These are phyloP conservation scores for Helarctos malayanus DNA, from an alignment of 2,797 vertebrate species.

Conservation along the genomic window DNA sequence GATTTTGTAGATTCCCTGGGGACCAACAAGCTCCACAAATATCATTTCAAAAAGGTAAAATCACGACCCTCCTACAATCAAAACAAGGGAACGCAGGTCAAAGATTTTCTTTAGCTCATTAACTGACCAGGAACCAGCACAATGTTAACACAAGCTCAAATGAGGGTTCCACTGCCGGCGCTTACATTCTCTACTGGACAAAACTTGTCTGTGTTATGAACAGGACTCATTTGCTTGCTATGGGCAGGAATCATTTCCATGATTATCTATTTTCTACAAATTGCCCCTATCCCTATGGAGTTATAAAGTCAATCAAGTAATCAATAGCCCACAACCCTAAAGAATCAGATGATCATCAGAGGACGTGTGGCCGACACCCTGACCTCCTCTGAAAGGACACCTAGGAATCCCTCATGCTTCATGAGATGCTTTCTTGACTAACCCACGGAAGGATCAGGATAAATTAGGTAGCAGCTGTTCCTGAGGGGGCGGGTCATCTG, in stretches of 20 bases:
- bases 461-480: not conserved
- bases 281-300: not conserved
- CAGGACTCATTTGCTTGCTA: not conserved
- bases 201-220: not conserved
- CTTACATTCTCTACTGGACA: not conserved
- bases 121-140: not conserved
- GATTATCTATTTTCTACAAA: not conserved
- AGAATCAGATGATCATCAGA: not conserved
- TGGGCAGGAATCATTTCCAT: not conserved
- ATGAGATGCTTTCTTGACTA: not conserved
- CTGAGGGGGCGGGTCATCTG: not conserved
- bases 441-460: not conserved
- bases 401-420: not conserved
- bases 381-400: not conserved
- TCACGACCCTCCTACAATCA: not conserved
- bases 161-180: not conserved
- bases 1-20: not conserved
- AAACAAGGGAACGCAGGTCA: not conserved
- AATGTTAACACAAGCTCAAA: not conserved
- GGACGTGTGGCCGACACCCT: not conserved
- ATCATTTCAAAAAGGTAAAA: constrained; percentile 44
- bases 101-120: constrained; percentile 21
- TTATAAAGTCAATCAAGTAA: not conserved
- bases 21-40: not conserved
- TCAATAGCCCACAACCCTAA: not conserved